phyloP scores from a whole-genome alignment of 2,797 vertebrate genomes.

The Melanotaenia boesemani region DNA sequence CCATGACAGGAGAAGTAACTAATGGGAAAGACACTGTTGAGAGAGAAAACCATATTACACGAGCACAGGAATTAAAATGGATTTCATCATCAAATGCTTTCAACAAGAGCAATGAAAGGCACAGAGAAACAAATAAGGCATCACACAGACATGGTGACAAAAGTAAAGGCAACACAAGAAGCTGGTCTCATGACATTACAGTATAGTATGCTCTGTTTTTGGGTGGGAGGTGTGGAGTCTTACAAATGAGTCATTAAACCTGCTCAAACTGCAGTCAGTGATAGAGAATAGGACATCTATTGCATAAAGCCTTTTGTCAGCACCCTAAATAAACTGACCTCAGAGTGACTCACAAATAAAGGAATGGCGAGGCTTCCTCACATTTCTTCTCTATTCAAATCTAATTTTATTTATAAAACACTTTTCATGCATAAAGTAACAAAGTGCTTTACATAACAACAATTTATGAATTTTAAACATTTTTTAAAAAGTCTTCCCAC shows the following conservation, averaged over 20 bases:
- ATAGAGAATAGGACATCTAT: conserved; percentile 4
- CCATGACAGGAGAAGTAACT: too few species aligned
- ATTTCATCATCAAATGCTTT: not conserved
- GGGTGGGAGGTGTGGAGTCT: not conserved
- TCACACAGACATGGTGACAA: conserved; percentile 5
- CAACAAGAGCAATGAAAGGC: conserved; percentile 2
- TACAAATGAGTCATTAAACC: conserved; percentile 10
- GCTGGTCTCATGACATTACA: not conserved
- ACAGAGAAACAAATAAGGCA: conserved; percentile 29
- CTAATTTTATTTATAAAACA: too few species aligned
- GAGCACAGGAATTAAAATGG: too few species aligned
- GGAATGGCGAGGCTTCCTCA: conserved; percentile 4
- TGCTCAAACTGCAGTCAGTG: conserved; percentile 4
- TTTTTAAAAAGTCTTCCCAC: too few species aligned
- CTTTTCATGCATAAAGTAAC: too few species aligned
- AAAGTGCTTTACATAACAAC: too few species aligned
- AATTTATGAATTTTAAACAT: too few species aligned
- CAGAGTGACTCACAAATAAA: conserved; percentile 23
- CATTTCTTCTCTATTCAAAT: not conserved
- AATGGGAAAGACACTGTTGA: too few species aligned
- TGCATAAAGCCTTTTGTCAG: conserved; percentile 15
- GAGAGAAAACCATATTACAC: too few species aligned
- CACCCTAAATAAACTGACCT: conserved; percentile 26
- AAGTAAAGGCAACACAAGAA: not conserved
- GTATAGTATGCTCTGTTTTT: not conserved